Base-by-base conservation (phyloP, 2,888 invertebrate species). In the Drosophila histrio region DNA sequence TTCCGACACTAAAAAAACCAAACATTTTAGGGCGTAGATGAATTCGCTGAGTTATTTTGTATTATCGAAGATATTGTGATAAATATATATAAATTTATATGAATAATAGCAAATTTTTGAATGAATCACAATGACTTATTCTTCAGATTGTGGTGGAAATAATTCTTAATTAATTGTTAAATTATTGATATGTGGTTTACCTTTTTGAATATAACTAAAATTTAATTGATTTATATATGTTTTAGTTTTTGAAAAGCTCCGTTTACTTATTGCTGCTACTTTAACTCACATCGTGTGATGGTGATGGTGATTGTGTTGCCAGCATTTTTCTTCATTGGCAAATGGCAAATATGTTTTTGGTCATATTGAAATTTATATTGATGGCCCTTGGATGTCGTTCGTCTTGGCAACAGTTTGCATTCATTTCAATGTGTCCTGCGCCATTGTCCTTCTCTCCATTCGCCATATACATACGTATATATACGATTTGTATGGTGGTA, bases 331-430 rank as follows among this genome's bases (percentile, higher is more conserved):
- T 74, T 72, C 72, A 64, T 78, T 71, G 41, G 57, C 34, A 47
- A 62, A 61, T 66, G 61, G 50, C 56, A 77, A 77, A 76, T 76
- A 82, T 66, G 61, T 77, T 82, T 71, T 82, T 79, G 73, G 69
- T 79, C 68, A 71, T 67, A 86, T 72, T 76, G 73, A 74, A 86
- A 82, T 82, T 72, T 86, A 86, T 82, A 86, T 82, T 82, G 83
- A 82, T 82, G 83, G 65, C 63, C 65, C 60, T 63, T 49, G 38
- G 30, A 60, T 63, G 68, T 67, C 70, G 66, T 75, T 49, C 57
- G 67, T 78, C 78, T 66, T 78, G 82, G 69, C 78, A 78, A 77
- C 81, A 78, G 85, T 81, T 82, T 85, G 76, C 79, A 73, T 82
- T 85, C 58, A 85, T 84, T 81, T 70, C 49, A 50, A 65, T 43